Percentiles rank a stretch among this genome's conserved stretches.
phyloP scores from a whole-genome alignment of 2,888 invertebrate genomes.

The Neocrepidodera transversa region DNA sequence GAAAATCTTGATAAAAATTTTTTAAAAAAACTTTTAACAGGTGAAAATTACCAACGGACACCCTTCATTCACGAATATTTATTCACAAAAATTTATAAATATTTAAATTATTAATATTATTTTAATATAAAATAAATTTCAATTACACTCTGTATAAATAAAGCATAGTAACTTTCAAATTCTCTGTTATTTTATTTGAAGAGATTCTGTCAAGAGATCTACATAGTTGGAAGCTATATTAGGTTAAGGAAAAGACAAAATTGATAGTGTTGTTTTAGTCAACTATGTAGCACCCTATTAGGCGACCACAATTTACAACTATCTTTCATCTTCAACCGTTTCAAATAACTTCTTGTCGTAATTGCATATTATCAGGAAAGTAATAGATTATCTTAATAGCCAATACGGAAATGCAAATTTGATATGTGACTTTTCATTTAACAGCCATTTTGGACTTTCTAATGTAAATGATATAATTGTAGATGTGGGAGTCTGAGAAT shows the following conservation, averaged over 20 bases:
- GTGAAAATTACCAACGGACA: too few species aligned
- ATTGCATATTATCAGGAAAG: conserved; percentile 18
- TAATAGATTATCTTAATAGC: conserved; percentile 14
- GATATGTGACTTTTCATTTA: conserved; percentile 24
- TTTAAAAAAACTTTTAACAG: too few species aligned
- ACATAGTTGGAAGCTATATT: conserved; percentile 20
- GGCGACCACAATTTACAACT: conserved; percentile 19
- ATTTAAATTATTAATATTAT: too few species aligned
- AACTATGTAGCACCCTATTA: conserved; percentile 13
- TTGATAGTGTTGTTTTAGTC: conserved; percentile 12
- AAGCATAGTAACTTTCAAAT: conserved; percentile 9
- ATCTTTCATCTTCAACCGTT: conserved; percentile 17
- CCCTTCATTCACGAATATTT: too few species aligned
- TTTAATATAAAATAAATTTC: too few species aligned
- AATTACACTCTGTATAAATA: too few species aligned
- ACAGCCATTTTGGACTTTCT: conserved; percentile 29
- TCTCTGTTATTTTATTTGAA: not conserved
- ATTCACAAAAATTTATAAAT: too few species aligned
- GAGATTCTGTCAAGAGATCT: conserved; percentile 6
- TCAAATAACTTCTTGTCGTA: conserved; percentile 17
- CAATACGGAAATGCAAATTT: conserved; percentile 25
- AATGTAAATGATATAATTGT: conserved; percentile 33
- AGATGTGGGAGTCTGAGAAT: conserved; percentile 9
- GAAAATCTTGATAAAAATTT: too few species aligned
- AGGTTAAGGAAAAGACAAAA: conserved; percentile 13